phyloP scores from a whole-genome alignment of 1,140 invertebrate genomes.

The Drosophila kanapiae region DNA sequence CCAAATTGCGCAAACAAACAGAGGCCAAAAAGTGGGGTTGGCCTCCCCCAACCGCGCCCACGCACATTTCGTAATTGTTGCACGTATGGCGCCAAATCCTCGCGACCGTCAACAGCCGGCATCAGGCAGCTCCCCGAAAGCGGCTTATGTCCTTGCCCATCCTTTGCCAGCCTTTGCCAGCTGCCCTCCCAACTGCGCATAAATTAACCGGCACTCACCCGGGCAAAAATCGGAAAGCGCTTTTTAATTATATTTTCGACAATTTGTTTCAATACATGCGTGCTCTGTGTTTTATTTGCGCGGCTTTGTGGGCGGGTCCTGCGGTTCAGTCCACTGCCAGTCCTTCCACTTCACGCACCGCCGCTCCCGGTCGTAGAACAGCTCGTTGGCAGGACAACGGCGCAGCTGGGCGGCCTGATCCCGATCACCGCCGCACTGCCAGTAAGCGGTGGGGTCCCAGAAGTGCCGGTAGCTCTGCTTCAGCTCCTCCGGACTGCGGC shows the following conservation, averaged over 20 bases:
- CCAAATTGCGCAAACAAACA: constrained; percentile 62
- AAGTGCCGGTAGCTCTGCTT: constrained; percentile 51
- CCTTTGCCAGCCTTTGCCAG: no score
- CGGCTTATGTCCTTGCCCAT: constrained; percentile 45
- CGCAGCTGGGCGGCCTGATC: constrained; percentile 37
- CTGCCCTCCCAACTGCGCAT: constrained; percentile 14
- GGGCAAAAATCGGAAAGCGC: constrained; percentile 41
- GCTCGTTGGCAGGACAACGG: constrained; percentile 51
- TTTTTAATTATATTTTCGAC: constrained; percentile 66
- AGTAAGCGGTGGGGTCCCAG: constrained; percentile 64
- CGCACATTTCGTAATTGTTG: constrained; percentile 54
- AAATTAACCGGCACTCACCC: constrained; percentile 50
- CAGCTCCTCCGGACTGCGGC: constrained; percentile 39
- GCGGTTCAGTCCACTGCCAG: constrained; percentile 63
- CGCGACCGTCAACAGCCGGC: constrained; percentile 30
- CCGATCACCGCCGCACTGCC: constrained; percentile 36
- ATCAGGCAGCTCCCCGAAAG: constrained; percentile 22
- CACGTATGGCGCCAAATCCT: constrained; percentile 55
- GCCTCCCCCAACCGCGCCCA: constrained; percentile 1
- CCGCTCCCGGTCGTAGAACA: constrained; percentile 46
- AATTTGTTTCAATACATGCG: constrained; percentile 59
- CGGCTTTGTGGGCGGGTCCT: constrained; percentile 59
- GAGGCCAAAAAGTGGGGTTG: background rate
- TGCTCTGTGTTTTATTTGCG: constrained; percentile 41
- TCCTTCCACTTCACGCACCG: constrained; percentile 57